Percentiles rank a stretch among this genome's conserved stretches.
Evolutionary conservation across 2,113 vertebrate genomes (phyloP).

Genomic region (Lepidothrix coronata): DNA sequence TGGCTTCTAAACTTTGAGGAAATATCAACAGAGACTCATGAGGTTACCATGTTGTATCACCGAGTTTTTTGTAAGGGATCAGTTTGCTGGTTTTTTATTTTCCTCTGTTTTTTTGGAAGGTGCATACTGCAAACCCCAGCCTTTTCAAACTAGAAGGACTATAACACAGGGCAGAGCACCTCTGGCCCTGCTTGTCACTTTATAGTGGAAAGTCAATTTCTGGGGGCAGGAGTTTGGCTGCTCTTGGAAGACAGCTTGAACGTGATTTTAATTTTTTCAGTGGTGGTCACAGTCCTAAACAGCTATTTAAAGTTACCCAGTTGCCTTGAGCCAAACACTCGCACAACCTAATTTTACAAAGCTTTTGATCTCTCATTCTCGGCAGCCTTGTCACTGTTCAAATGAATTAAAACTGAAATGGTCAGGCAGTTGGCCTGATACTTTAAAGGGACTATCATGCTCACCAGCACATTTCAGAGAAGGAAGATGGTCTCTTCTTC

Average conservation of each 20-base stretch:
- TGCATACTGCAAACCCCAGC: background rate
- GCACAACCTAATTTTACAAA: background rate
- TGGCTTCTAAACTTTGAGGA: background rate
- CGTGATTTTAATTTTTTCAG: slow-evolving; percentile 1
- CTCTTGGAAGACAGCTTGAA: background rate
- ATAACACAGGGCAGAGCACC: background rate
- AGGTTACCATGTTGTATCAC: background rate
- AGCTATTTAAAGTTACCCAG: background rate
- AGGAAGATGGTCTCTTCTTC: background rate
- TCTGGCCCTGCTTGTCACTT: background rate
- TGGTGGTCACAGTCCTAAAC: background rate
- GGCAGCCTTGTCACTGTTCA: background rate
- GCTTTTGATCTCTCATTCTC: slow-evolving; percentile 12
- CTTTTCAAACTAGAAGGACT: background rate
- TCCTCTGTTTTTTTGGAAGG: background rate
- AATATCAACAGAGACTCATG: background rate
- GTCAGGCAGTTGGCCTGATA: background rate
- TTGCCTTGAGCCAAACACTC: background rate
- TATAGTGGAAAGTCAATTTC: background rate
- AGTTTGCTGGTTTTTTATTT: background rate
- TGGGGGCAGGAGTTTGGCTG: background rate
- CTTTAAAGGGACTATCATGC: rapidly evolving
- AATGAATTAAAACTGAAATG: background rate
- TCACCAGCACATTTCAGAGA: background rate
- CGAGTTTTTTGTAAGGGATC: background rate